These are phyloP conservation scores for Theonella swinhoei DNA, from an alignment of 37 sponge, comb jelly and placozoan genomes.

Conservation along the genomic window DNA sequence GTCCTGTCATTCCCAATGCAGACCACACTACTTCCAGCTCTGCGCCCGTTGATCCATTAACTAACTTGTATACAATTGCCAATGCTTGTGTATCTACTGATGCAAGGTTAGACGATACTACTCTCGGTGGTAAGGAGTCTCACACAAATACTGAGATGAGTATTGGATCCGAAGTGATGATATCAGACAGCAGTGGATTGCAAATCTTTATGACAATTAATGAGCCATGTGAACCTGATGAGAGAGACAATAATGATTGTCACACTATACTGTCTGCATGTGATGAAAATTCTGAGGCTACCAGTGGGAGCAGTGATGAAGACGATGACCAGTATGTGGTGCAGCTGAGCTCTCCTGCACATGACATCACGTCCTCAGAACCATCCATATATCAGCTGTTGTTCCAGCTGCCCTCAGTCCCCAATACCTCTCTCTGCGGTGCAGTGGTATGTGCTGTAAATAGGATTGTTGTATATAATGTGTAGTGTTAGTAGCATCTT, in stretches of 20 bases:
- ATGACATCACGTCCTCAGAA: background rate
- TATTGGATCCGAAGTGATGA: background rate
- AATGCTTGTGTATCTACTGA: background rate
- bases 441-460: slow-evolving; percentile 4
- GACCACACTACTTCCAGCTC: no score
- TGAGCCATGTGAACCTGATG: background rate
- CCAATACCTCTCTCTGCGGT: background rate
- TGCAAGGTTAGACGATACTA: background rate
- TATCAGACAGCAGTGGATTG: background rate
- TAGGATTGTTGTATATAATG: no score
- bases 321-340: background rate
- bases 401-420: slow-evolving; percentile 23
- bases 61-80: background rate
- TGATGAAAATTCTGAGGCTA: background rate
- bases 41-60: background rate
- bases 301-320: background rate
- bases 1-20: no score
- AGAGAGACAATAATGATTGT: background rate
- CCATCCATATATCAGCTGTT: slow-evolving; percentile 15
- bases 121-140: background rate
- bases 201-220: slow-evolving; percentile 42
- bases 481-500: no score
- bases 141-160: background rate
- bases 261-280: background rate
- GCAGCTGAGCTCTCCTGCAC: background rate